Evolutionary conservation across 2,113 vertebrate species (phyloP).

Genomic region (Pseudopipra pipra): DNA sequence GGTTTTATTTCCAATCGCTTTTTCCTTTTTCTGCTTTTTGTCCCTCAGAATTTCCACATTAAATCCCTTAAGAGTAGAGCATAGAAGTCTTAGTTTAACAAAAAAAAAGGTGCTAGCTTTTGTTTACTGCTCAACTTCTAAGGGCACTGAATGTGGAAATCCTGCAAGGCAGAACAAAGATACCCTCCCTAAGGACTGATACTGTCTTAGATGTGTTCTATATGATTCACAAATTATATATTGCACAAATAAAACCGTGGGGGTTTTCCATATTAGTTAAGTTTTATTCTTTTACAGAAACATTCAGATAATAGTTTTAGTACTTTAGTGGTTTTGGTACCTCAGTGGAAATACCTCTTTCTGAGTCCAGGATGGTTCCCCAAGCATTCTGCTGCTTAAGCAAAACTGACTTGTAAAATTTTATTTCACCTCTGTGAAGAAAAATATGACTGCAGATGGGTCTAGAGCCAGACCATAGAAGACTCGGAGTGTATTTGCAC

Average conservation of each 20-base stretch:
- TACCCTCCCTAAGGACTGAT: not conserved
- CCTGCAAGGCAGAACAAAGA: not conserved
- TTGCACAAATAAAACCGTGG: not conserved
- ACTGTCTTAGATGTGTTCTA: not conserved
- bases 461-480: not conserved
- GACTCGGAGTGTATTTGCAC: not conserved
- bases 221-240: not conserved
- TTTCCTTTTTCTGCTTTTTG: not conserved
- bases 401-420: conserved; percentile 7
- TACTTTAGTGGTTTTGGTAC: not conserved
- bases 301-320: not conserved
- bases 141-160: not conserved
- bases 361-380: not conserved
- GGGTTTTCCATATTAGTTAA: not conserved
- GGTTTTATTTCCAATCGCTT: not conserved
- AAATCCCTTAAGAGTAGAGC: not conserved
- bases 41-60: not conserved
- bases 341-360: not conserved
- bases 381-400: not conserved
- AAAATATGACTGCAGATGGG: not conserved
- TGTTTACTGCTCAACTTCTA: not conserved
- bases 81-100: not conserved
- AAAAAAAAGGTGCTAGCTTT: not conserved
- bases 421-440: not conserved
- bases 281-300: not conserved